Base-by-base conservation (phyloP, 2,888 invertebrate genomes). In the Leptinotarsa peninsularis region DNA sequence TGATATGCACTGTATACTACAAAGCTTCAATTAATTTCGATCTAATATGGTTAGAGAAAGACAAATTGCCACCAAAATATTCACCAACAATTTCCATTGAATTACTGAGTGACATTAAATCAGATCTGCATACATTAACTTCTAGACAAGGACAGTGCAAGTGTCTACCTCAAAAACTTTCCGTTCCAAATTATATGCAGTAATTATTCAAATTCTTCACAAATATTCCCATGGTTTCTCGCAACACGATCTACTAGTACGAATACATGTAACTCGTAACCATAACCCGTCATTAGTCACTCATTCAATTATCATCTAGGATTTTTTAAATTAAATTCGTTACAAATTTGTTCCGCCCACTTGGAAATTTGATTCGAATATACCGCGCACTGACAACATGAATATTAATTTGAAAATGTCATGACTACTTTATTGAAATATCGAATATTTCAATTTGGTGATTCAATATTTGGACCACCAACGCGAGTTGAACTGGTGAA, bases 311-410 rank as follows among this genome's bases (percentile, higher is more conserved):
- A 76, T 72, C 68, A 72, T 69, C 58, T 74, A 66, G 56, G 67
- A 71, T 74, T 52, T 23, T 74, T 78, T 67, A 72, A 74, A 78
- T 74, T 72, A 78, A 78, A 76, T 76, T 74, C 71, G 67, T 69
- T 77, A 74, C 63, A 60, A 63, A 77, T 77, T 72, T 67, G 75
- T 73, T 66, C 60, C 78, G 72, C 78, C 78, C 72, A 74, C 63
- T 76, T 74, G 43, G 54, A 68, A 74, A 72, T 67, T 67, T 58
- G 70, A 60, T 58, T 58, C 60, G 15, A 60, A 13, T 21, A 17
- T 21, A 7, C 56, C 49, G 14, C 58, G 69, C 58, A 43, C 14
- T 43, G 21, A 56, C 43, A 69, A 54, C 56, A 56, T 69, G 18
- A 33, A 70, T 43, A 21, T 27, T 54, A 60, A 49, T 71, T 63